Evolutionary conservation across 2,888 invertebrate species (phyloP), one percentile per base, ranked within the genome.

Genomic region (Empis livida): DNA sequence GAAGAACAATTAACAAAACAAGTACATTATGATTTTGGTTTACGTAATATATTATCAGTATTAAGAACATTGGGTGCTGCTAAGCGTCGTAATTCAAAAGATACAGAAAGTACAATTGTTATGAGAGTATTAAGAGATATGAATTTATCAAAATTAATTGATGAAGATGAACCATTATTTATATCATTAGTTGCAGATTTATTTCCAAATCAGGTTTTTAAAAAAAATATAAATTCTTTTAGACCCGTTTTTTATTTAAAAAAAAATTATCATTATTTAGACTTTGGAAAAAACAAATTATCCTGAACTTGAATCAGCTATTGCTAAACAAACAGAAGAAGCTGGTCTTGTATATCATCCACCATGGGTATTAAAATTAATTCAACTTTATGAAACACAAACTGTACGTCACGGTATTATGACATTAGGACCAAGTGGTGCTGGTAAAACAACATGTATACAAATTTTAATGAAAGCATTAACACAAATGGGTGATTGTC

Each of bases 1-100:
- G 96, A 96, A 65, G 96, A 96, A 65, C 96, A 96, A 67, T 75
- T 96, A 10, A 94, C 94, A 1, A 96, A 96, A 71, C 95, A 96
- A 77, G 93, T 95, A 1, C 96, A 96, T 62, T 96, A 96, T 64
- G 96, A 96, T 71, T 96, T 96, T 62, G 96, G 96, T 20, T 73
- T 96, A 46, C 77, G 96, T 56, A 96, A 96, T 65, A 96, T 96
- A 60, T 73, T 96, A 14, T 96, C 96, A 0, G 96, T 96, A 4
- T 71, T 96, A 43, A 75, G 96, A 55, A 93, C 92, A 9, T 73
- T 96, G 14, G 96, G 96, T 9, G 90, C 94, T 0, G 81, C 91
- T 1, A 96, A 96, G 67, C 75, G 95, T 51, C 80, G 84, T 10
- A 94, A 94, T 70, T 84, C 81, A 10, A 88, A 89, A 69, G 95